Evolutionary conservation across 2,113 vertebrate species (phyloP), one percentile per base, ranked within the genome.

Genomic region (Turdus rufiventris): DNA sequence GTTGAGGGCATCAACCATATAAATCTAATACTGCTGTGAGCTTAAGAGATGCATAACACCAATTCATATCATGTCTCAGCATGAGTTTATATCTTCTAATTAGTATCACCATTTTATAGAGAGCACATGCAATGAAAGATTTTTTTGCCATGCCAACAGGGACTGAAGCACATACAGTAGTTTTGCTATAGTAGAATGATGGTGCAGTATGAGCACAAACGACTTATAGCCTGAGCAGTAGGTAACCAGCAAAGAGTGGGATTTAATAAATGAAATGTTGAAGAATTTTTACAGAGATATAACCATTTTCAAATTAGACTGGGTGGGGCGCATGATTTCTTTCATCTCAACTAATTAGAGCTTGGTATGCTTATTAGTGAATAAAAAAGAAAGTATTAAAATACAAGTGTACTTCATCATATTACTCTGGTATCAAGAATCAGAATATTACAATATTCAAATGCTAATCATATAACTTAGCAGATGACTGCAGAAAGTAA

Each of bases 391-490:
- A 94, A 43, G 81, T 89, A 93, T 89, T 95, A 94, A 97, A 94
- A 93, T 93, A 93, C 93, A 97, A 96, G 78, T 51, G 84, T 72
- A 73, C 79, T 89, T 85, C 86, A 91, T 95, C 95, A 63, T 91
- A 91, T 90, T 82, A 84, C 96, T 97, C 62, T 86, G 81, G 72
- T 86, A 80, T 96, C 50, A 54, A 94, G 96, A 93, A 96, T 85
- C 40, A 82, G 94, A 97, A 97, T 97, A 97, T 97, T 98, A 97
- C 86, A 97, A 94, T 98, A 97, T 97, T 97, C 96, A 94, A 93
- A 97, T 97, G 97, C 95, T 98, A 99, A 98, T 99, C 98, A 98
- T 98, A 98, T 98, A 98, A 98, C 98, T 98, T 99, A 99, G 98
- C 98, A 98, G 98, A 98, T 98, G 98, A 98, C 98, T 98, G 96